These are phyloP conservation scores for Eudorcas thomsonii DNA, from an alignment of 2,113 vertebrate species.

Conservation along the genomic window DNA sequence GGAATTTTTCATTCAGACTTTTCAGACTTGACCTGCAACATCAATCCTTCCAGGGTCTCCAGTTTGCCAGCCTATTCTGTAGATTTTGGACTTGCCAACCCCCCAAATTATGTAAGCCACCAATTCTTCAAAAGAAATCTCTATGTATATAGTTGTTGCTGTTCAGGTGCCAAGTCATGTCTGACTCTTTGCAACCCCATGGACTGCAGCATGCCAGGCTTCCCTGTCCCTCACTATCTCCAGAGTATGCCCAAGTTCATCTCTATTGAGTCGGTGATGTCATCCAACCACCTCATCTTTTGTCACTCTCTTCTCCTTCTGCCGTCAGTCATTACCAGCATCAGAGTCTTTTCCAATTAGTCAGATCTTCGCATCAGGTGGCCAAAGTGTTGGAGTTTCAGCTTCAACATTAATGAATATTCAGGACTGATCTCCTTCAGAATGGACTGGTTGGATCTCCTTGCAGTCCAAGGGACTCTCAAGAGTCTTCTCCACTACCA, in stretches of 20 bases:
- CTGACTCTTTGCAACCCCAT: not conserved
- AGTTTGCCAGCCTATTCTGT: not conserved
- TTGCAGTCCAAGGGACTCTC: not conserved
- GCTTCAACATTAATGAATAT: not conserved
- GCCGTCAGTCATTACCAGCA: not conserved
- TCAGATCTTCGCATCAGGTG: not conserved
- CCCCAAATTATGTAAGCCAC: not conserved
- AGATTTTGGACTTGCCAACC: not conserved
- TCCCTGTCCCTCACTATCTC: not conserved
- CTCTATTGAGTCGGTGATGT: not conserved
- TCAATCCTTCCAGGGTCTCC: not conserved
- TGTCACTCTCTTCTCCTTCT: not conserved
- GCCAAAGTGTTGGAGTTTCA: not conserved
- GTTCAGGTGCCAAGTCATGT: not conserved
- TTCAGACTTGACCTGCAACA: not conserved
- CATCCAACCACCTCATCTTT: not conserved
- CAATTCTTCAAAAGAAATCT: not conserved
- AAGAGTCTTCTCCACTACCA: not conserved
- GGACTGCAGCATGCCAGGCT: not conserved
- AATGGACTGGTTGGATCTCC: not conserved
- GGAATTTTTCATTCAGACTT: not conserved
- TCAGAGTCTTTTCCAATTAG: not conserved
- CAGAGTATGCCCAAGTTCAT: not conserved
- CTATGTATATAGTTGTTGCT: not conserved
- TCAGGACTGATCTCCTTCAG: not conserved